Evolutionary conservation across 1,140 invertebrate species (phyloP).

Genomic region (Calephelis nemesis): DNA sequence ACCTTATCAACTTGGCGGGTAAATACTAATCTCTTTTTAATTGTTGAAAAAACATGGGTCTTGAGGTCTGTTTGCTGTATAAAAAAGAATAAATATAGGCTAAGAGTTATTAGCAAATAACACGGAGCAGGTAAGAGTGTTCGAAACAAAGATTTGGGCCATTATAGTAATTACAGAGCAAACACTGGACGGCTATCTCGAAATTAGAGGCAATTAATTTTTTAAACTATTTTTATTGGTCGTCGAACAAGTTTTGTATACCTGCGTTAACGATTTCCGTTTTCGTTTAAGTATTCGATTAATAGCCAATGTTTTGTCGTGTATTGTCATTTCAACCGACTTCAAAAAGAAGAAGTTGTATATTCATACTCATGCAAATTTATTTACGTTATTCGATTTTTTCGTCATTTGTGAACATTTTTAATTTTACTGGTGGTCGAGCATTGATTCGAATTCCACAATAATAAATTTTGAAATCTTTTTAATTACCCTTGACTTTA

Average conservation of each 20-base stretch:
- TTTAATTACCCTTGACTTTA: no score
- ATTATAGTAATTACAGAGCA: conserved; percentile 74
- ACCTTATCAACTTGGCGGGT: conserved; percentile 50
- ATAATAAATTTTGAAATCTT: no score
- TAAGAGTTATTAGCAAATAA: conserved; percentile 62
- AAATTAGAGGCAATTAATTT: conserved; percentile 43
- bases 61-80: conserved; percentile 41
- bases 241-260: conserved; percentile 12
- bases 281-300: conserved; percentile 5
- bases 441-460: no score
- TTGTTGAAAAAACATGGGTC: conserved; percentile 55
- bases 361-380: no score
- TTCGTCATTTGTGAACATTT: no score
- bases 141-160: conserved; percentile 57
- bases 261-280: conserved; percentile 5
- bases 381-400: no score
- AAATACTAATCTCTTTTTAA: conserved; percentile 58
- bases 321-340: background rate
- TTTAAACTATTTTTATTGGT: conserved; percentile 34
- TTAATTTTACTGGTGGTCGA: no score
- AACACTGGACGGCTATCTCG: conserved; percentile 53
- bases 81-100: conserved; percentile 47
- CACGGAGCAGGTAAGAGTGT: conserved; percentile 55
- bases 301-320: conserved; percentile 4
- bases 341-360: no score